Base-by-base conservation (phyloP, 2,113 vertebrate species). In the Chamaetylas fuelleborni region DNA sequence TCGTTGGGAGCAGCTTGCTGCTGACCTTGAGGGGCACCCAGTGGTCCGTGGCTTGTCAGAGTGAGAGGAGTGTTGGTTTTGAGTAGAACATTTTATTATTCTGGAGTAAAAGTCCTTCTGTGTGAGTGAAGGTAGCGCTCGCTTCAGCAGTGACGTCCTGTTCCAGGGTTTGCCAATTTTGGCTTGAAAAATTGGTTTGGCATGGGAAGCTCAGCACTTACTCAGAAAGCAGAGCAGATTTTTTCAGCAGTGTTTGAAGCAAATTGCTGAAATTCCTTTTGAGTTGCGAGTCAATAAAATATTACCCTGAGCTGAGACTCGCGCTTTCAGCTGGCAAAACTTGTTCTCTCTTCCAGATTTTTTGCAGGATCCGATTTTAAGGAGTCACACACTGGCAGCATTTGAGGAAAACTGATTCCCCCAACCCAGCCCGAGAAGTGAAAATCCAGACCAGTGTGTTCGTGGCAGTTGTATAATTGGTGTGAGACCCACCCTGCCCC, bases 171-270 rank as follows among this genome's bases (percentile, higher is more conserved):
- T 91, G 84, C 81, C 93, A 91, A 23, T 89, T 96, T 78, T 43
- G 89, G 31, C 86, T 84, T 88, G 91, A 96, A 91, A 93, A 93
- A 87, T 80, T 72, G 70, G 45, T 77, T 95, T 91, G 94, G 89
- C 74, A 24, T 77, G 95, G 81, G 31, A 89, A 87, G 73, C 78
- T 91, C 73, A 57, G 78, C 91, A 33, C 81, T 91, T 64, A 29
- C 23, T 82, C 86, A 50, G 81, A 76, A 65, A 84, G 86, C 69
- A 91, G 84, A 89, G 84, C 73, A 87, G 91, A 42, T 61, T 93
- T 81, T 92, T 88, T 72, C 90, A 88, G 74, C 57, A 17, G 31
- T 3, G 47, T 84, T 93, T 79, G 86, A 87, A 95, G 91, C 91
- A 91, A 95, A 95, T 79, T 78, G 89, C 82, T 86, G 81, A 77